Evolutionary conservation across 2,797 vertebrate genomes (phyloP).

Genomic region (Zalophus californianus): DNA sequence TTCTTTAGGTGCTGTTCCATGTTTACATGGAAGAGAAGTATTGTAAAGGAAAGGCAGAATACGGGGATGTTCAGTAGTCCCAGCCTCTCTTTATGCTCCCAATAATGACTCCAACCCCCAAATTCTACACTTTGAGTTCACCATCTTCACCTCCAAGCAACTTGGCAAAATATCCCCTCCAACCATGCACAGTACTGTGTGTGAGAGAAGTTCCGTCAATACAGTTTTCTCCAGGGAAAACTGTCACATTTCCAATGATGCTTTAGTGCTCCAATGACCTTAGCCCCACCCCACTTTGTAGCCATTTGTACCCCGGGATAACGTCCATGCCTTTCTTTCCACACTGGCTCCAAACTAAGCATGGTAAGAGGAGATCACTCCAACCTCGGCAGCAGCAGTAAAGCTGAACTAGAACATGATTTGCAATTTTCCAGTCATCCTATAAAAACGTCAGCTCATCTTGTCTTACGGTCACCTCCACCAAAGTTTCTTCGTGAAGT

Average conservation of each 20-base stretch:
- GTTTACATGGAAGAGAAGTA: not conserved
- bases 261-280: not conserved
- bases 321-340: not conserved
- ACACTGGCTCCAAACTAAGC: slow-evolving; percentile 31
- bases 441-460: slow-evolving; percentile 37
- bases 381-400: not conserved
- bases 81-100: not conserved
- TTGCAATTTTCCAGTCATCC: not conserved
- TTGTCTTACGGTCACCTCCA: slow-evolving; percentile 45
- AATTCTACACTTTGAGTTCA: not conserved
- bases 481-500: slow-evolving; percentile 43
- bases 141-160: slow-evolving; percentile 15
- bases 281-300: not conserved
- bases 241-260: not conserved
- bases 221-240: not conserved
- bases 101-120: not conserved
- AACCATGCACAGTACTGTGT: not conserved
- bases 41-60: not conserved
- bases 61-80: not conserved
- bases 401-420: slow-evolving; percentile 32
- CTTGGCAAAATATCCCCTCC: slow-evolving; percentile 8
- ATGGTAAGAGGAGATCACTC: not conserved
- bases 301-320: not conserved
- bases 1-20: not conserved
- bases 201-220: not conserved